phyloP scores from a whole-genome alignment of 2,113 vertebrate species.

The Cyprinus carpio region DNA sequence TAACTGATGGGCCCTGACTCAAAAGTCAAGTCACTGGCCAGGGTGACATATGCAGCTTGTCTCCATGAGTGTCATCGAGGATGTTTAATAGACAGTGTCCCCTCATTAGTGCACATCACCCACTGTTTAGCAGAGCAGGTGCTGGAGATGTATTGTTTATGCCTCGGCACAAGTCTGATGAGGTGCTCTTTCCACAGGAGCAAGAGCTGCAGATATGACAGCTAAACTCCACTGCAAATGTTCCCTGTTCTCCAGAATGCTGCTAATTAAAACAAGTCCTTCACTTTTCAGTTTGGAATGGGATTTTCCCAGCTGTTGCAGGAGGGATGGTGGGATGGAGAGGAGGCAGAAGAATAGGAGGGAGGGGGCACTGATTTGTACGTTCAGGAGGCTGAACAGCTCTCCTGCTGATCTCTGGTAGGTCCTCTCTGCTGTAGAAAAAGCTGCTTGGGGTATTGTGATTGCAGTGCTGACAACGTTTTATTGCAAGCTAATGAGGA shows the following conservation, averaged over 20 bases:
- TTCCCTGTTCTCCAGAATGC: constrained; percentile 44
- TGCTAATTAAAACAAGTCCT: constrained; percentile 56
- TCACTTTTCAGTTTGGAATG: constrained; percentile 46
- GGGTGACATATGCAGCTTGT: constrained; percentile 17
- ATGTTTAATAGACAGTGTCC: constrained; percentile 34
- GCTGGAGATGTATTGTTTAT: constrained; percentile 17
- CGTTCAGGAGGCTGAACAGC: constrained; percentile 2
- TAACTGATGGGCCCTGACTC: constrained; percentile 1
- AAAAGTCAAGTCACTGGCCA: constrained; percentile 28
- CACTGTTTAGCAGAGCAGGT: constrained; percentile 37
- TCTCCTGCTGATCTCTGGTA: constrained; percentile 19
- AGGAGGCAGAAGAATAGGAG: too few relatives aligned
- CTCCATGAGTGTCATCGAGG: constrained; percentile 19
- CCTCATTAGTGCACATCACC: constrained; percentile 42
- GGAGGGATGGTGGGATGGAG: background rate
- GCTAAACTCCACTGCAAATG: constrained; percentile 46
- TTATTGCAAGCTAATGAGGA: constrained; percentile 16
- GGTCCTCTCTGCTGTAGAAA: background rate
- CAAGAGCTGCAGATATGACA: constrained; percentile 44
- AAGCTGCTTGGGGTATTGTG: constrained; percentile 31
- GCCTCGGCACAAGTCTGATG: constrained; percentile 31
- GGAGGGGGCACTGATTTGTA: constrained; percentile 28
- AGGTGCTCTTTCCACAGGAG: background rate
- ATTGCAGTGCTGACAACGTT: constrained; percentile 22
- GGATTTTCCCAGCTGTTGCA: constrained; percentile 47